These are phyloP conservation scores for Nycteola revayana DNA, from an alignment of 2,888 invertebrate species.

Conservation along the genomic window DNA sequence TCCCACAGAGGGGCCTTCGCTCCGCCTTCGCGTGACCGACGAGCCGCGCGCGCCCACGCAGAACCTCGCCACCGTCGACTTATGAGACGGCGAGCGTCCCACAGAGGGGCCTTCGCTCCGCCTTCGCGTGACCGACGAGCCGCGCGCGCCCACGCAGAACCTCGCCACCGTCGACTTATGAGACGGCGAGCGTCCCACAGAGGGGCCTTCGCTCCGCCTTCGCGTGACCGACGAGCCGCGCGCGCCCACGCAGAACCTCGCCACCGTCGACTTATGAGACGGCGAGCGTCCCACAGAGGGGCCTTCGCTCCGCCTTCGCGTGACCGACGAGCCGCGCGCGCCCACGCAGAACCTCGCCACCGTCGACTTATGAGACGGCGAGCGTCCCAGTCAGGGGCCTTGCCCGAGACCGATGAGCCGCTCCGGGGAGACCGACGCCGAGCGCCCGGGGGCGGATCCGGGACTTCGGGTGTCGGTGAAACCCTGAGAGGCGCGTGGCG, in stretches of 20 bases:
- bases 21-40: too few species aligned
- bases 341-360: slow-evolving; percentile 31
- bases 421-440: slow-evolving; percentile 11
- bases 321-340: too few species aligned
- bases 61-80: neutral
- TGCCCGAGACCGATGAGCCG: neutral
- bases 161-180: neutral
- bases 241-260: slow-evolving; percentile 36
- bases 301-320: too few species aligned
- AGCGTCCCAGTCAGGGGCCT: neutral
- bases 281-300: neutral
- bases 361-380: neutral
- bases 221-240: too few species aligned
- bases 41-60: slow-evolving; percentile 41
- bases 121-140: too few species aligned
- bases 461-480: too few species aligned
- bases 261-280: neutral
- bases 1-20: too few species aligned
- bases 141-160: slow-evolving; percentile 37
- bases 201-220: neutral
- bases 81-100: neutral
- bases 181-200: neutral
- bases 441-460: too few species aligned
- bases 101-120: neutral
- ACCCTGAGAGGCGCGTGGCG: too few species aligned